Conservation (phyloP, 2,797 vertebrate genomes). For the Eupleurogrammus muticus region DNA sequence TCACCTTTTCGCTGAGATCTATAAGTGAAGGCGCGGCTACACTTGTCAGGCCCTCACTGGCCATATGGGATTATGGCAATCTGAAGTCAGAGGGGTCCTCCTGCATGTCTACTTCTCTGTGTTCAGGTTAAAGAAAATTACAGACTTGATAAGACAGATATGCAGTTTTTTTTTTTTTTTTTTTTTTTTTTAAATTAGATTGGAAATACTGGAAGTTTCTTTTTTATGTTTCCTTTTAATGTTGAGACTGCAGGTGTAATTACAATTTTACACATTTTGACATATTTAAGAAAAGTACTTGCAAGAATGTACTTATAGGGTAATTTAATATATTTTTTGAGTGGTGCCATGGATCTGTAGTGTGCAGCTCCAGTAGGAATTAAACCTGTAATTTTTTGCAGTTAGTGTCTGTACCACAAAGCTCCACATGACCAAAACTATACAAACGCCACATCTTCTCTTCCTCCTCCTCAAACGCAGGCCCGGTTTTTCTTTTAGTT, state of each 20-base stretch:
- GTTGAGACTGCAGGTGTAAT: too few relatives aligned
- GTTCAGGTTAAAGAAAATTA: slow-evolving; percentile 18
- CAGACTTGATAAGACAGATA: slow-evolving; percentile 18
- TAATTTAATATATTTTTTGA: too few relatives aligned
- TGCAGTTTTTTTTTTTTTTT: slow-evolving; percentile 13
- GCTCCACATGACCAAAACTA: slow-evolving; percentile 1
- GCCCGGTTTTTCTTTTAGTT: slow-evolving; percentile 3
- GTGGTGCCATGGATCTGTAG: neutral
- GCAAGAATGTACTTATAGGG: too few relatives aligned
- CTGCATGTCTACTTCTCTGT: slow-evolving; percentile 51
- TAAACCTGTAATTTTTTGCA: slow-evolving; percentile 7
- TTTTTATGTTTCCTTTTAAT: too few relatives aligned
- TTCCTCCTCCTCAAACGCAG: neutral
- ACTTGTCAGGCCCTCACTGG: slow-evolving; percentile 45
- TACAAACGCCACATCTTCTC: neutral
- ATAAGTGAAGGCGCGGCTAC: slow-evolving; percentile 51
- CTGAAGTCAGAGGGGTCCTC: slow-evolving; percentile 56
- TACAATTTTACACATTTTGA: too few relatives aligned
- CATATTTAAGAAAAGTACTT: too few relatives aligned
- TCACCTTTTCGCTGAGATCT: slow-evolving; percentile 79
- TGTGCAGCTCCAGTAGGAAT: slow-evolving; percentile 10
- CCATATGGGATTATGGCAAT: slow-evolving; percentile 72
- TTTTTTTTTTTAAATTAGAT: neutral
- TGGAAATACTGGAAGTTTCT: slow-evolving; percentile 12
- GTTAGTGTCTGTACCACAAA: neutral